Conservation (phyloP, 2,797 vertebrate species). For the Chrosomus eos region DNA sequence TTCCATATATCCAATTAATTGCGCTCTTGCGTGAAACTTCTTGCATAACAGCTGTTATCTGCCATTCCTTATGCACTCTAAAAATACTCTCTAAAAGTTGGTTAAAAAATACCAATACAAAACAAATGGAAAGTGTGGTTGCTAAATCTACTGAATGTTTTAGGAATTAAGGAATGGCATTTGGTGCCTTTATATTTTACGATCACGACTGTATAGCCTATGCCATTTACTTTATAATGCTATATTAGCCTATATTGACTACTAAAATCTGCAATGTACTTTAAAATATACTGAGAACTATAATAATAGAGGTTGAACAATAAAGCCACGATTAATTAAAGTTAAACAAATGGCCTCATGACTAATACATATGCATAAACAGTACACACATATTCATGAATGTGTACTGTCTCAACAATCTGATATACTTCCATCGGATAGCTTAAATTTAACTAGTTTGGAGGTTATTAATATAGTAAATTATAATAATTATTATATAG, state of each 20-base stretch:
- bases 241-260: not conserved
- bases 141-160: not conserved
- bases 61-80: not conserved
- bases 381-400: not conserved
- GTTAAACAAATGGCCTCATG: not conserved
- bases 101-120: not conserved
- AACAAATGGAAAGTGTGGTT: not conserved
- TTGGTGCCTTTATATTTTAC: conserved; percentile 5
- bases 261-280: not conserved
- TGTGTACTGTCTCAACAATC: not conserved
- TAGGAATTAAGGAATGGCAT: not conserved
- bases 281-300: not conserved
- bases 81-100: not conserved
- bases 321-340: not conserved
- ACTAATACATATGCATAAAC: conserved; percentile 6
- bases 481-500: not conserved
- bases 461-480: not conserved
- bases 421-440: not conserved
- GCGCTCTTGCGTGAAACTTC: conserved; percentile 5
- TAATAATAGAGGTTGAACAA: not conserved
- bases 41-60: not conserved
- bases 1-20: not conserved
- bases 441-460: not conserved
- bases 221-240: not conserved
- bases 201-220: not conserved